These are phyloP conservation scores for Campaea margaritaria DNA, from an alignment of 2,888 invertebrate genomes.

Conservation along the genomic window DNA sequence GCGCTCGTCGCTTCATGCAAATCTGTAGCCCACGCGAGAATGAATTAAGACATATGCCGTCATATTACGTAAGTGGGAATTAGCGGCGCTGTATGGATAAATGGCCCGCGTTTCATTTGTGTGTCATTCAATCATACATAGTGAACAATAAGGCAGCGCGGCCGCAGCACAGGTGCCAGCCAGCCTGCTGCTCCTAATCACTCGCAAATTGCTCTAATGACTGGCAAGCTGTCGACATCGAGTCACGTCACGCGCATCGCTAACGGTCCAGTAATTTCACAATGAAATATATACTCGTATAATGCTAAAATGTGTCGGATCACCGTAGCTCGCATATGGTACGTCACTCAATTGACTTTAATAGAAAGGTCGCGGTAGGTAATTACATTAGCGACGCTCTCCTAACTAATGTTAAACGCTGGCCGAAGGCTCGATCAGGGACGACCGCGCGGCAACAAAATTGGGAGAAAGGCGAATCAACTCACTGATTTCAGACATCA, in stretches of 20 bases:
- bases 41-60: conserved; percentile 45
- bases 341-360: conserved; percentile 67
- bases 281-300: conserved; percentile 52
- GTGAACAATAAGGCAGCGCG: conserved; percentile 34
- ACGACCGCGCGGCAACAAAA: conserved; percentile 36
- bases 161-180: conserved; percentile 47
- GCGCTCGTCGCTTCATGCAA: conserved; percentile 53
- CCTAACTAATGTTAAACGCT: conserved; percentile 58
- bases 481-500: conserved; percentile 34
- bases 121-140: conserved; percentile 44
- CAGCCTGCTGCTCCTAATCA: conserved; percentile 58
- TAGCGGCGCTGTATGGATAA: conserved; percentile 8
- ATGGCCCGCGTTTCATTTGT: conserved; percentile 24
- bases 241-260: conserved; percentile 52
- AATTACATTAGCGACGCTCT: conserved; percentile 69
- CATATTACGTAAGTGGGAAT: conserved; percentile 37
- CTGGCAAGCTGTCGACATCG: conserved; percentile 49
- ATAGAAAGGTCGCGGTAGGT: conserved; percentile 73
- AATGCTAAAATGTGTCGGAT: conserved; percentile 32
- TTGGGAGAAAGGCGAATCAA: conserved; percentile 45
- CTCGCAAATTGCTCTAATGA: conserved; percentile 62
- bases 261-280: conserved; percentile 56
- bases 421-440: conserved; percentile 42
- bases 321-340: conserved; percentile 30
- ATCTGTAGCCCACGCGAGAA: conserved; percentile 48